Conservation (phyloP, 2,888 invertebrate species). For the Eupithecia insigniata region DNA sequence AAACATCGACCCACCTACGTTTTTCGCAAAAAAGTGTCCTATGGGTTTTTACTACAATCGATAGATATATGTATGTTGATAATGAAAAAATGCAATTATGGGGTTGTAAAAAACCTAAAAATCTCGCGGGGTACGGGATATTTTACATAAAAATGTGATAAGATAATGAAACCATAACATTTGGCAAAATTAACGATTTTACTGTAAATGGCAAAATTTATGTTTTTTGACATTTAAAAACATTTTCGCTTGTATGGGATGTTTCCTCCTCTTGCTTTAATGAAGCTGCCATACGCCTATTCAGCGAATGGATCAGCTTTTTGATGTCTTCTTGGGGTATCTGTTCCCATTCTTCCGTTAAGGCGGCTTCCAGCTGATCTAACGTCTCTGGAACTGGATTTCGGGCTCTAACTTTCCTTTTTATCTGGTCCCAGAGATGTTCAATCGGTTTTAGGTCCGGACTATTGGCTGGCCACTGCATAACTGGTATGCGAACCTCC, state of each 20-base stretch:
- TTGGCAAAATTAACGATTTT: conserved; percentile 10
- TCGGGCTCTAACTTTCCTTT: too few relatives aligned
- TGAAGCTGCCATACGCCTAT: conserved; percentile 19
- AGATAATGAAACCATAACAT: conserved; percentile 4
- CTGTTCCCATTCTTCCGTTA: conserved; percentile 29
- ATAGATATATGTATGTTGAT: too few relatives aligned
- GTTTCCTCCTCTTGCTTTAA: conserved; percentile 21
- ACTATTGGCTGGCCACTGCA: too few relatives aligned
- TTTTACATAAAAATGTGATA: conserved; percentile 8
- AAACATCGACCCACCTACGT: too few relatives aligned
- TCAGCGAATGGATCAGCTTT: conserved; percentile 16
- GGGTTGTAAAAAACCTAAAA: too few relatives aligned
- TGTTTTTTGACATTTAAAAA: conserved; percentile 8
- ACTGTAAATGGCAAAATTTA: conserved; percentile 9
- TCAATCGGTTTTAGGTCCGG: too few relatives aligned
- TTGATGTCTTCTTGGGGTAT: conserved; percentile 23
- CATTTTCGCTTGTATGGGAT: conserved; percentile 10
- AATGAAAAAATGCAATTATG: too few relatives aligned
- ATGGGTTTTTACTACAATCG: too few relatives aligned
- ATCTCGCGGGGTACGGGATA: too few relatives aligned
- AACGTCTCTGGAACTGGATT: conserved; percentile 5
- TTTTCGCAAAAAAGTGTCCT: too few relatives aligned
- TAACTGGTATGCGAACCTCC: too few relatives aligned
- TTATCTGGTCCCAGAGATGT: too few relatives aligned
- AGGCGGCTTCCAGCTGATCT: conserved; percentile 36